A percentile compares a stretch with the other conserved stretches of the same genome.
Conservation (phyloP, 1,140 invertebrate genomes). For the Andrena cerasifolii region DNA sequence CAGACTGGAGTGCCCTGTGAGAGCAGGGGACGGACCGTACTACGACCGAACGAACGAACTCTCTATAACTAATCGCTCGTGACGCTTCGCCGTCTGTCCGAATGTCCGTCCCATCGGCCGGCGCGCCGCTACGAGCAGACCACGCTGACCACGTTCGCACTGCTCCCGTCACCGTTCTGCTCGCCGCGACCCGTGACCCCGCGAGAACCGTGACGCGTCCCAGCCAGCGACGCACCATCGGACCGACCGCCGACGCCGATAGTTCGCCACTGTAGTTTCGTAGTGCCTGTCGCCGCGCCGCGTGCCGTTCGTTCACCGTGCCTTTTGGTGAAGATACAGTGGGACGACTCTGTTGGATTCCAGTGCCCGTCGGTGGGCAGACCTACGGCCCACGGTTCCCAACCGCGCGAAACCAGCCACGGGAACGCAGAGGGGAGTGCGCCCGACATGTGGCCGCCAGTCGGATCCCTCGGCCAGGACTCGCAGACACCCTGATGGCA, state of each 20-base stretch:
- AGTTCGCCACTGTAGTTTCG: too few relatives aligned
- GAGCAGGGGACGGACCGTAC: constrained; percentile 80
- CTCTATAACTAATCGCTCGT: constrained; percentile 64
- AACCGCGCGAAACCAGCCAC: too few relatives aligned
- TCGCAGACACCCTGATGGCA: constrained; percentile 60
- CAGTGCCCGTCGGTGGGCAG: background rate
- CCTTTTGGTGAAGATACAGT: background rate
- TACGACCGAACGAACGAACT: constrained; percentile 64
- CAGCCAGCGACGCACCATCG: background rate
- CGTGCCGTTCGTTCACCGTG: background rate
- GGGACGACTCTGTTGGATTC: background rate
- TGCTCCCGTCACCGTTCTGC: constrained; percentile 16
- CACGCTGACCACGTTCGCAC: background rate
- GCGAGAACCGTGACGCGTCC: background rate
- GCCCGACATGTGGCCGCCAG: constrained; percentile 43
- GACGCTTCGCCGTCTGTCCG: constrained; percentile 60
- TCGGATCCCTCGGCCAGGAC: constrained; percentile 26
- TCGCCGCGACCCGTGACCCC: constrained; percentile 12
- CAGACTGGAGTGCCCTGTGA: constrained; percentile 82
- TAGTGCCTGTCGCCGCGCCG: background rate
- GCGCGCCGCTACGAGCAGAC: background rate
- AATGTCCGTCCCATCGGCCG: constrained; percentile 55
- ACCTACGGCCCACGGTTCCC: background rate
- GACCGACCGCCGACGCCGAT: background rate
- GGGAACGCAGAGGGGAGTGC: background rate